These are phyloP conservation scores for Tiliacea aurago DNA, from an alignment of 2,888 invertebrate genomes.

Conservation along the genomic window DNA sequence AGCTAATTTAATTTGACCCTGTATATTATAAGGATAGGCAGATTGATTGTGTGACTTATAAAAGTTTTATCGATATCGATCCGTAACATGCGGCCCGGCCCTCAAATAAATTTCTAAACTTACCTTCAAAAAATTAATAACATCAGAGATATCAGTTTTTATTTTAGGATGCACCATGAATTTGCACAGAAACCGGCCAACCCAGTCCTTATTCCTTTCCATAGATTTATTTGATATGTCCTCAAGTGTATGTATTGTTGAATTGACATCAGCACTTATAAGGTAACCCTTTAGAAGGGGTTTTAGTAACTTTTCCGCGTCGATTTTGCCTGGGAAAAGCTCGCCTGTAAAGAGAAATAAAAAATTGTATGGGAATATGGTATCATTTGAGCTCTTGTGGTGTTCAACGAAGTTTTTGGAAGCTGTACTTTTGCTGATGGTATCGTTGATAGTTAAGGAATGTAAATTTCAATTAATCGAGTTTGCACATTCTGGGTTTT, in stretches of 20 bases:
- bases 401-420: background rate
- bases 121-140: constrained; percentile 85
- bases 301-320: constrained; percentile 85
- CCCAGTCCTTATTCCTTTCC: constrained; percentile 88
- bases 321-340: constrained; percentile 88
- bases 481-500: background rate
- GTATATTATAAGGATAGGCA: no score
- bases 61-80: background rate
- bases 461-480: background rate
- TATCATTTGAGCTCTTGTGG: no score
- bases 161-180: constrained; percentile 85
- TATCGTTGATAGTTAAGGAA: background rate
- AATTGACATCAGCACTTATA: constrained; percentile 84
- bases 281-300: constrained; percentile 87
- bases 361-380: background rate
- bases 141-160: constrained; percentile 80
- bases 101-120: constrained; percentile 20
- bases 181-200: constrained; percentile 89
- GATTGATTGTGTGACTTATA: no score
- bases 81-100: background rate
- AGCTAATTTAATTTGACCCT: no score
- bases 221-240: constrained; percentile 82
- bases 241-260: constrained; percentile 86
- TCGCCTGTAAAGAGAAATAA: constrained; percentile 77
- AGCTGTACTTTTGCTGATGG: background rate